phyloP scores from a whole-genome alignment of 1,140 invertebrate genomes.

The Antheraea mylitta region DNA sequence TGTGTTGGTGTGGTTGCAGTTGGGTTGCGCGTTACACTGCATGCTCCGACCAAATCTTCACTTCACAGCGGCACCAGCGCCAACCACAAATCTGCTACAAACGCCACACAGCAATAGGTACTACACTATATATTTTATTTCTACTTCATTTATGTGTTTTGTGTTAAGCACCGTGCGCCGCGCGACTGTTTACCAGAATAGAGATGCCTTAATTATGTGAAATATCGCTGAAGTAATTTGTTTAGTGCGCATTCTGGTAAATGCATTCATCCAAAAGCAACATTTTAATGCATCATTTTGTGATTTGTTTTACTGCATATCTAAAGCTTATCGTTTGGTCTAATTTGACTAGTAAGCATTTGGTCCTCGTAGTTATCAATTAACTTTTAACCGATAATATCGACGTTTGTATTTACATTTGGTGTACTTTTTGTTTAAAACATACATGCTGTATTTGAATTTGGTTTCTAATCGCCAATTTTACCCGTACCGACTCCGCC shows the following conservation, averaged over 20 bases:
- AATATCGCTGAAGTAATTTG: conserved; percentile 53
- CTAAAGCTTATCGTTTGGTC: conserved; percentile 59
- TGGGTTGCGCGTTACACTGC: conserved; percentile 78
- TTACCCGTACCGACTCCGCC: background rate
- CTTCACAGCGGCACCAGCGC: conserved; percentile 72
- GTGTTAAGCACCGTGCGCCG: conserved; percentile 70
- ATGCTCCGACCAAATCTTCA: conserved; percentile 76
- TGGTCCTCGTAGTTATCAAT: conserved; percentile 45
- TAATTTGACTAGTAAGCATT: conserved; percentile 50
- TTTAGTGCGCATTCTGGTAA: conserved; percentile 61
- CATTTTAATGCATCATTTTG: conserved; percentile 74
- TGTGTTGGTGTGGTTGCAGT: conserved; percentile 76
- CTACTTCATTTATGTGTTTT: conserved; percentile 67
- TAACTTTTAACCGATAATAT: conserved; percentile 65
- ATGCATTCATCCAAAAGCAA: conserved; percentile 58
- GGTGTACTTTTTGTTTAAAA: background rate
- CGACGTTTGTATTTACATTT: conserved; percentile 19
- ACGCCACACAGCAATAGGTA: conserved; percentile 75
- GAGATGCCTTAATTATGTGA: conserved; percentile 56
- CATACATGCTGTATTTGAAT: conserved; percentile 10
- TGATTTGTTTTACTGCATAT: conserved; percentile 58
- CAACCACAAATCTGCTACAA: conserved; percentile 69
- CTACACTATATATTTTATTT: conserved; percentile 70
- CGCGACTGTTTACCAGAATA: conserved; percentile 58
- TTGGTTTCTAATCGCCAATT: conserved; percentile 3